phyloP scores from a whole-genome alignment of 2,888 invertebrate genomes.

The Pollenia labialis region DNA sequence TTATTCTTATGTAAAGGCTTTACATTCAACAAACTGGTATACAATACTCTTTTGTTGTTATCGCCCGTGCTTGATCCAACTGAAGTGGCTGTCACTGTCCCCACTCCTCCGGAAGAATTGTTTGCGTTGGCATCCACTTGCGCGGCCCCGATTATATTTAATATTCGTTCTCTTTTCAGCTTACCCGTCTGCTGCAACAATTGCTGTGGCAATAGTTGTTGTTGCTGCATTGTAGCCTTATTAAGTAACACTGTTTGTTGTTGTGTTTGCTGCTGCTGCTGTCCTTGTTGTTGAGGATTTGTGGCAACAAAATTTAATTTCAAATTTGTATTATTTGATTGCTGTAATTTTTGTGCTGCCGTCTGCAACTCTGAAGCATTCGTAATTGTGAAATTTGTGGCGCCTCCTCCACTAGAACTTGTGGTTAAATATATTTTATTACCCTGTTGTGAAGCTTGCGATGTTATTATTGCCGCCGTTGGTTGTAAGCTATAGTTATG shows the following conservation, averaged over 20 bases:
- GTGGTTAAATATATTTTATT: conserved; percentile 83
- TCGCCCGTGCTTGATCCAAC: conserved; percentile 65
- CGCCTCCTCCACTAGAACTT: conserved; percentile 77
- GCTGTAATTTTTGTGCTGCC: conserved; percentile 81
- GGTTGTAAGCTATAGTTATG: conserved; percentile 84
- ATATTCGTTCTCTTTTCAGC: conserved; percentile 78
- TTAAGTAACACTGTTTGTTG: conserved; percentile 80
- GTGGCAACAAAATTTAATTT: conserved; percentile 83
- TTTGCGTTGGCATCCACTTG: conserved; percentile 63
- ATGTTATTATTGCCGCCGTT: conserved; percentile 82
- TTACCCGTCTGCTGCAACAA: conserved; percentile 78
- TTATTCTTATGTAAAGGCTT: conserved; percentile 83
- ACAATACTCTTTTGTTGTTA: conserved; percentile 81
- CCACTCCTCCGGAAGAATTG: conserved; percentile 3
- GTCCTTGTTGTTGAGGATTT: conserved; percentile 67
- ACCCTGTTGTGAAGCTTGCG: conserved; percentile 79
- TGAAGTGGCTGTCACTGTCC: conserved; percentile 52
- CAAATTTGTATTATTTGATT: conserved; percentile 80
- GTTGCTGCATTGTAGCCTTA: conserved; percentile 75
- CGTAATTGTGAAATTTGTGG: conserved; percentile 80
- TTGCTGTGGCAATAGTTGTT: conserved; percentile 71
- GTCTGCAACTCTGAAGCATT: conserved; percentile 80
- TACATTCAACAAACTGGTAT: conserved; percentile 82
- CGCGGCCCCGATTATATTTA: conserved; percentile 77
- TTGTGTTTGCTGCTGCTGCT: conserved; percentile 74